These are phyloP conservation scores for Patella pellucida DNA, from an alignment of 2,888 invertebrate species.

Conservation along the genomic window DNA sequence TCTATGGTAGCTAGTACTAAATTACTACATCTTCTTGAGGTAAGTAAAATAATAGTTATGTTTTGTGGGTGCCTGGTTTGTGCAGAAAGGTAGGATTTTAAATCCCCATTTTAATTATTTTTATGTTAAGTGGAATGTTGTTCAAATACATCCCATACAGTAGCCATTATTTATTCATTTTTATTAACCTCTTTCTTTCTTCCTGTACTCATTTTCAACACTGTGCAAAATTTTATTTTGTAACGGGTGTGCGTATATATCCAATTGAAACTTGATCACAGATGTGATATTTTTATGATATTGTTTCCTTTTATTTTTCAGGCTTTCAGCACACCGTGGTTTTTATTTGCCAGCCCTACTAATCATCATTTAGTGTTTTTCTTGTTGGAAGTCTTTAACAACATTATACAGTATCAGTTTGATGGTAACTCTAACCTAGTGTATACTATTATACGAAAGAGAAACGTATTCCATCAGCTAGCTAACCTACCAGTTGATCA, in stretches of 20 bases:
- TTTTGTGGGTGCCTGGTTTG: no score
- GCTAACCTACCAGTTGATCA: conserved; percentile 97
- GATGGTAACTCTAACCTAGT: conserved; percentile 99
- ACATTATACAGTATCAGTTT: conserved; percentile 99
- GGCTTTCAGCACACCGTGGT: conserved; percentile 99
- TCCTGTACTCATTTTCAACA: no score
- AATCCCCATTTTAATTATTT: neutral
- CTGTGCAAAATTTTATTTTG: no score
- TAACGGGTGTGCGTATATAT: no score
- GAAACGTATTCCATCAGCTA: conserved; percentile 96
- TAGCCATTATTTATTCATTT: no score
- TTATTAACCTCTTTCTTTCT: no score
- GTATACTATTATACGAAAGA: conserved; percentile 97
- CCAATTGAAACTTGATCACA: no score
- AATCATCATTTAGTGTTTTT: conserved; percentile 99
- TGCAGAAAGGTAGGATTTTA: neutral
- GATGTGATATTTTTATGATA: neutral
- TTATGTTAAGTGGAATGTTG: neutral
- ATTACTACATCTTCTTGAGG: conserved; percentile 92
- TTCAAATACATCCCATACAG: no score
- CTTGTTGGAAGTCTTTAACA: conserved; percentile 98
- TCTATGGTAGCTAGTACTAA: conserved; percentile 99
- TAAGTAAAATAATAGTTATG: conserved; percentile 40
- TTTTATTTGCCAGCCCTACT: conserved; percentile 93
- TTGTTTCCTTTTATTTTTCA: conserved; percentile 39